Evolutionary conservation across 1,140 invertebrate genomes (phyloP), one percentile per base, ranked within the genome.

Genomic region (Zaprionus inermis): DNA sequence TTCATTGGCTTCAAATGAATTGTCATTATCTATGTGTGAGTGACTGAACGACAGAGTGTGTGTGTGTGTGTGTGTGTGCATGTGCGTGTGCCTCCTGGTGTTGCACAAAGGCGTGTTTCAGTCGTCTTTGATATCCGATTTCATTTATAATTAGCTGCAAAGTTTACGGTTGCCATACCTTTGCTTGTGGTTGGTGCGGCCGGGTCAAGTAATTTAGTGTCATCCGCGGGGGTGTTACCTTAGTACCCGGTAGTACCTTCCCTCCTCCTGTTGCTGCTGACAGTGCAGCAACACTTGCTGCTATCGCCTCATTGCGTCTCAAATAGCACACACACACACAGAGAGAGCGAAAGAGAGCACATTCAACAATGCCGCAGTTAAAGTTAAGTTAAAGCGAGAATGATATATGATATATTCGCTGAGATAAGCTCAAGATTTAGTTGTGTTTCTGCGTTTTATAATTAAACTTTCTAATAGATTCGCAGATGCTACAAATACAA

Each of bases 111-210:
- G 83, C 83, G 83, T 83, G 83, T 79, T 66, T 65, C 63, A 69
- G 79, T 74, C 73, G 81, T 78, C 72, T 88, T 83, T 88, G 83
- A 86, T 86, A 86, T 86, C 79, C 83, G 83, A 88, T 86, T 86
- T 86, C 83, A 86, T 86, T 88, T 86, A 86, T 86, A 86, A 86
- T 86, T 86, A 86, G 83, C 83, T 88, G 69, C 73, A 80, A 86
- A 83, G 83, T 86, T 88, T 79, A 88, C 79, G 83, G 72, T 79
- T 83, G 72, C 83, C 83, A 72, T 86, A 88, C 82, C 82, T 85
- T 79, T 80, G 77, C 65, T 88, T 86, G 82, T 72, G 82, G 82
- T 81, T 81, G 71, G 75, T 79, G 72, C 49, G 78, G 75, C 75
- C 68, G 61, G 78, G 78, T 85, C 81, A 85, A 84, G 78, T 85